phyloP scores from a whole-genome alignment of 2,797 vertebrate species.

The Gymnoscopelus microlampas region DNA sequence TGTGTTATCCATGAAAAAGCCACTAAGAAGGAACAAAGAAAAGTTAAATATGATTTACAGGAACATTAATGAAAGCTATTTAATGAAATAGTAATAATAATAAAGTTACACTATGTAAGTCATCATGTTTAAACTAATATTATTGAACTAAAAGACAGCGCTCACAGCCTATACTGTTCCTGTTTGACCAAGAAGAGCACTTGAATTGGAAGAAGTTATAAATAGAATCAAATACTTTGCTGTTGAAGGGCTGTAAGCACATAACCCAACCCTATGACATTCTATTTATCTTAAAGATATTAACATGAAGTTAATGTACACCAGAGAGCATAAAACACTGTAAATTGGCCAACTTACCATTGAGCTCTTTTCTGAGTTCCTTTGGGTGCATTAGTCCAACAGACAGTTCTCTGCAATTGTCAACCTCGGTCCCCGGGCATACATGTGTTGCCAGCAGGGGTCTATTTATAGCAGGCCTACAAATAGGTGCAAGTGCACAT shows the following conservation, averaged over 20 bases:
- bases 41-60: slow-evolving; percentile 6
- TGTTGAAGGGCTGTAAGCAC: slow-evolving; percentile 60
- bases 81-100: too few species aligned
- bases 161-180: slow-evolving; percentile 46
- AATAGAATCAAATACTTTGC: slow-evolving; percentile 76
- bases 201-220: slow-evolving; percentile 74
- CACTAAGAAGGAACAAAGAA: slow-evolving; percentile 48
- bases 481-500: slow-evolving; percentile 86
- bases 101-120: too few species aligned
- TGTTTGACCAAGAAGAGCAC: slow-evolving; percentile 65
- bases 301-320: slow-evolving; percentile 22
- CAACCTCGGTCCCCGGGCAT: slow-evolving; percentile 83
- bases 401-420: slow-evolving; percentile 79
- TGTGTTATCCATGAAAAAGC: slow-evolving; percentile 55
- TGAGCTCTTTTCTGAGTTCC: slow-evolving; percentile 72
- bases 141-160: slow-evolving; percentile 35
- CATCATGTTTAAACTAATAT: too few species aligned
- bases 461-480: slow-evolving; percentile 87
- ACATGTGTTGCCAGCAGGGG: slow-evolving; percentile 81
- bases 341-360: slow-evolving; percentile 75
- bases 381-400: slow-evolving; percentile 71
- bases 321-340: slow-evolving; percentile 25
- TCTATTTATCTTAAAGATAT: slow-evolving; percentile 23
- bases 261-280: slow-evolving; percentile 44
- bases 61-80: not conserved